These are phyloP conservation scores for Dryoscopus gambensis DNA, from an alignment of 2,113 vertebrate genomes.

Conservation along the genomic window DNA sequence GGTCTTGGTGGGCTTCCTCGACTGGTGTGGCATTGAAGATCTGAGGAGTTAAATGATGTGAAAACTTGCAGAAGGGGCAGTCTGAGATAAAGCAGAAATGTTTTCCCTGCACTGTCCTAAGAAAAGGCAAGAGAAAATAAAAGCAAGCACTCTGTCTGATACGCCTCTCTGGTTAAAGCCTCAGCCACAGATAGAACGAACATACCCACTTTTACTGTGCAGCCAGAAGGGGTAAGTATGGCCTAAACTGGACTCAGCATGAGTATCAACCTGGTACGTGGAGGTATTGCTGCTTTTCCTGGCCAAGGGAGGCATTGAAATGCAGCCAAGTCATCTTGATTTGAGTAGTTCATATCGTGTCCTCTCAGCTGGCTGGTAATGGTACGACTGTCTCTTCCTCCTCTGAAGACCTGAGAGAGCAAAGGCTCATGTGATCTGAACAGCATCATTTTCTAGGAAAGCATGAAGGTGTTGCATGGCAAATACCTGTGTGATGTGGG, in stretches of 20 bases:
- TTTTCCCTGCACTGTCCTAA: background rate
- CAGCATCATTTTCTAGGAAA: background rate
- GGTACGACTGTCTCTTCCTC: background rate
- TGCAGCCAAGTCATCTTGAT: background rate
- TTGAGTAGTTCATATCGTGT: fast-evolving
- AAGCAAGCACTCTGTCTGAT: background rate
- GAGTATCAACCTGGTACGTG: fast-evolving
- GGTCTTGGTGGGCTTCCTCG: background rate
- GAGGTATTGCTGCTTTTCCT: background rate
- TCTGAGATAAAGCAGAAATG: background rate
- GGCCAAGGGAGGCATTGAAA: background rate
- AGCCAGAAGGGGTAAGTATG: background rate
- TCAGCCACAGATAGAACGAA: background rate
- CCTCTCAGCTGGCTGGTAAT: background rate
- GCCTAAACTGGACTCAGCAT: background rate
- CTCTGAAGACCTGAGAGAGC: background rate
- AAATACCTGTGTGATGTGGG: background rate
- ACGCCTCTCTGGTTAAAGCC: background rate
- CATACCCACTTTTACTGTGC: background rate
- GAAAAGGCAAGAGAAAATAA: background rate
- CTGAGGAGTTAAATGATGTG: background rate
- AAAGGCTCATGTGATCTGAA: fast-evolving
- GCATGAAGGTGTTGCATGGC: background rate
- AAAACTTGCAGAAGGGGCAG: background rate
- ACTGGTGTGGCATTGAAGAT: background rate